Conservation (phyloP, 2,113 vertebrate genomes). For the Typhlomys cinereus region DNA sequence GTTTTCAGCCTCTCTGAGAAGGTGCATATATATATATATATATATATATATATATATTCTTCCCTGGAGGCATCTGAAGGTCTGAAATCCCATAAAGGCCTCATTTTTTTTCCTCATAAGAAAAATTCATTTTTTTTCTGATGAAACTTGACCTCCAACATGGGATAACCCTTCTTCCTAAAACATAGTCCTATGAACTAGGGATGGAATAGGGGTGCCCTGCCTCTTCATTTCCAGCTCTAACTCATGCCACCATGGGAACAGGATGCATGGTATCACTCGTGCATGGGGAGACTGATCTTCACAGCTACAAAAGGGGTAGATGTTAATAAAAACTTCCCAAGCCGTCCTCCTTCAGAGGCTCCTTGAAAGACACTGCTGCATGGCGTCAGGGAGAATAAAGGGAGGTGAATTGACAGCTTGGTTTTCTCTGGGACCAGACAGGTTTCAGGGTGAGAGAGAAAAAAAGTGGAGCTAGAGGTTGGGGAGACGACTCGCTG, state of each 20-base stretch:
- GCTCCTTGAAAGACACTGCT: not conserved
- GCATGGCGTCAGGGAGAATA: not conserved
- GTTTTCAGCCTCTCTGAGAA: constrained; percentile 1
- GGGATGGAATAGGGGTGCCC: not conserved
- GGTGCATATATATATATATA: no score
- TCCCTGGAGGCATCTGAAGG: not conserved
- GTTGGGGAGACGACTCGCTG: not conserved
- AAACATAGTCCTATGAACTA: not conserved
- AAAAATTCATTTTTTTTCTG: not conserved
- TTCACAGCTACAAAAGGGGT: not conserved
- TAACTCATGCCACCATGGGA: constrained; percentile 10
- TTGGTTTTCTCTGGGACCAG: not conserved
- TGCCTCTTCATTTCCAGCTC: not conserved
- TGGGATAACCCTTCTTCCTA: not conserved
- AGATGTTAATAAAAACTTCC: not conserved
- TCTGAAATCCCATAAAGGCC: not conserved
- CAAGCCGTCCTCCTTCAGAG: not conserved
- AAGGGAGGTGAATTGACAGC: not conserved
- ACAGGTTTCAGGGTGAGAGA: not conserved
- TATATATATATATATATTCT: no score
- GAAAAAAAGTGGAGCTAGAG: not conserved
- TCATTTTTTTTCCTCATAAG: not conserved
- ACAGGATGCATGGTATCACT: not conserved
- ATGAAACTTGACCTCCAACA: not conserved
- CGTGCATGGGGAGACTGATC: not conserved